phyloP scores from a whole-genome alignment of 2,113 vertebrate species.

The Oenanthe melanoleuca region DNA sequence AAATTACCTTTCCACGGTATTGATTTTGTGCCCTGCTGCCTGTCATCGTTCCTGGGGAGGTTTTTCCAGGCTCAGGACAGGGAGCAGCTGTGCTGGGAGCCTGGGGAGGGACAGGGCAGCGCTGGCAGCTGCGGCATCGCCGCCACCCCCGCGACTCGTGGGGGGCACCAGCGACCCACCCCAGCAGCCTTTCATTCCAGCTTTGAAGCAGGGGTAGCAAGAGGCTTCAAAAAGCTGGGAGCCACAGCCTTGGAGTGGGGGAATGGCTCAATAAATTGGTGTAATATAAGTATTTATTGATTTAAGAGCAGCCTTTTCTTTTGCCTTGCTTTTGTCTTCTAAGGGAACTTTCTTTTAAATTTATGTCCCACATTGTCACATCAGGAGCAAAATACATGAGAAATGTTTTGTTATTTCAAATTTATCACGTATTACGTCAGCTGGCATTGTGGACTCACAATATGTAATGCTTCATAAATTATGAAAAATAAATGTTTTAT shows the following conservation, averaged over 20 bases:
- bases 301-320: slow-evolving; percentile 48
- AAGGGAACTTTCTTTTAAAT: slow-evolving; percentile 64
- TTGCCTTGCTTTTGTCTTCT: slow-evolving; percentile 55
- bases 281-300: slow-evolving; percentile 43
- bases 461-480: slow-evolving; percentile 76
- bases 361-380: slow-evolving; percentile 68
- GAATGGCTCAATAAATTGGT: slow-evolving; percentile 8
- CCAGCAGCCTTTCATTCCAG: neutral
- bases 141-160: neutral
- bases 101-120: neutral
- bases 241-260: neutral
- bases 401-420: slow-evolving; percentile 72
- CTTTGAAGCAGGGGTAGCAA: neutral
- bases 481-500: slow-evolving; percentile 71
- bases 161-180: neutral
- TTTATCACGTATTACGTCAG: slow-evolving; percentile 73
- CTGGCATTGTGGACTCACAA: slow-evolving; percentile 61
- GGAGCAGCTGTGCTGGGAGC: neutral
- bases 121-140: neutral
- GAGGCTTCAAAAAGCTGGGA: neutral
- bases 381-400: slow-evolving; percentile 69
- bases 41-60: slow-evolving; percentile 18
- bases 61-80: slow-evolving; percentile 33
- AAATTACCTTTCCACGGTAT: slow-evolving; percentile 11
- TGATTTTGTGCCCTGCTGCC: neutral